These are phyloP conservation scores for Metopolophium dirhodum DNA, from an alignment of 1,140 invertebrate species.

Conservation along the genomic window DNA sequence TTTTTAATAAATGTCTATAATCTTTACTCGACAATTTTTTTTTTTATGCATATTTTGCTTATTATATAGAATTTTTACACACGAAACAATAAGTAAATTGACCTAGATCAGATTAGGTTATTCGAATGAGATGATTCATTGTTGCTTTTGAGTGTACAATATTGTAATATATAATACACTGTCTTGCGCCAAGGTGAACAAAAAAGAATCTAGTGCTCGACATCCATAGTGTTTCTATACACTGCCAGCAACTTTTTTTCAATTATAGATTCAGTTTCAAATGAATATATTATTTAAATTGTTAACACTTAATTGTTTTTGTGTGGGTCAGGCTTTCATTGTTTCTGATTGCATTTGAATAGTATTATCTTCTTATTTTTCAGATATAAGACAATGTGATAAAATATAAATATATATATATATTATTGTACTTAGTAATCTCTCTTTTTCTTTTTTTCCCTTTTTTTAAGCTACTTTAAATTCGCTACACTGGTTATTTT, in stretches of 20 bases:
- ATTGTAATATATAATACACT: background rate
- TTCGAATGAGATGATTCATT: slow-evolving; percentile 8
- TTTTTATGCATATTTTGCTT: background rate
- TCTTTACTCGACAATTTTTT: background rate
- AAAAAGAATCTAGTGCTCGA: background rate
- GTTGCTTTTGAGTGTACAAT: background rate
- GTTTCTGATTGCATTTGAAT: background rate
- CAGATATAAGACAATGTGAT: background rate
- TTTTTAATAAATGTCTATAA: background rate
- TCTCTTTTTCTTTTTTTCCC: background rate
- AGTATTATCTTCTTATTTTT: background rate
- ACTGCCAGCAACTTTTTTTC: background rate
- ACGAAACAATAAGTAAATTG: background rate
- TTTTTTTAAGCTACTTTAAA: background rate
- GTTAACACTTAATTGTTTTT: background rate
- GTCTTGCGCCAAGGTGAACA: background rate
- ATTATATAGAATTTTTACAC: background rate
- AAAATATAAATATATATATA: background rate
- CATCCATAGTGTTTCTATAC: background rate
- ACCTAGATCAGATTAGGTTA: slow-evolving; percentile 10
- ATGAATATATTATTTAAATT: background rate
- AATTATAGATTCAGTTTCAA: background rate
- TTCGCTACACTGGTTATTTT: background rate
- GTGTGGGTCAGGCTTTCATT: background rate
- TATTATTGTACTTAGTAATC: background rate